phyloP scores from a whole-genome alignment of 1,140 invertebrate genomes.

The Ctenoplectra terminalis region DNA sequence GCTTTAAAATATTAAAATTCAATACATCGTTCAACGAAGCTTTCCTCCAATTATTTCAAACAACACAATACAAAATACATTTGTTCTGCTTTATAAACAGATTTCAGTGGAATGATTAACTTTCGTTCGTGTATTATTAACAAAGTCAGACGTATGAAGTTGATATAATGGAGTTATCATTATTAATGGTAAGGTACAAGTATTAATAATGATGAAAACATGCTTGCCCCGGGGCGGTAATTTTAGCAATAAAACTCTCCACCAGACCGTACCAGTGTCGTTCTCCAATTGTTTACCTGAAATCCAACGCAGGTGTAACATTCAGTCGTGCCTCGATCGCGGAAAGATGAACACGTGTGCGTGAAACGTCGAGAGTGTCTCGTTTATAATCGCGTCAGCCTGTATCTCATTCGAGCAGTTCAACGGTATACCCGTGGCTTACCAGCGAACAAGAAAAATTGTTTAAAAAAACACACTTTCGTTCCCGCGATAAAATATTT shows the following conservation, averaged over 20 bases:
- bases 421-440: neutral
- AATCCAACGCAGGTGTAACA: neutral
- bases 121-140: too few species aligned
- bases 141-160: neutral
- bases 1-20: too few species aligned
- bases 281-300: neutral
- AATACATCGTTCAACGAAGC: too few species aligned
- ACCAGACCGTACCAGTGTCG: too few species aligned
- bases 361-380: neutral
- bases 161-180: neutral
- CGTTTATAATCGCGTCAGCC: conserved; percentile 1
- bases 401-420: neutral
- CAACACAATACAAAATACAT: too few species aligned
- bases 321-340: neutral
- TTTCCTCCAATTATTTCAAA: too few species aligned
- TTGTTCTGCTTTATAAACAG: too few species aligned
- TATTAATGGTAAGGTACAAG: neutral
- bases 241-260: neutral
- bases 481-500: too few species aligned
- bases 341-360: neutral
- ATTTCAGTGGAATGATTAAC: too few species aligned
- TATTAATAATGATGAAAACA: neutral
- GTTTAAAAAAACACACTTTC: neutral
- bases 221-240: too few species aligned
- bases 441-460: neutral